phyloP scores from a whole-genome alignment of 1,140 invertebrate species.

The Scylla paramamosain region DNA sequence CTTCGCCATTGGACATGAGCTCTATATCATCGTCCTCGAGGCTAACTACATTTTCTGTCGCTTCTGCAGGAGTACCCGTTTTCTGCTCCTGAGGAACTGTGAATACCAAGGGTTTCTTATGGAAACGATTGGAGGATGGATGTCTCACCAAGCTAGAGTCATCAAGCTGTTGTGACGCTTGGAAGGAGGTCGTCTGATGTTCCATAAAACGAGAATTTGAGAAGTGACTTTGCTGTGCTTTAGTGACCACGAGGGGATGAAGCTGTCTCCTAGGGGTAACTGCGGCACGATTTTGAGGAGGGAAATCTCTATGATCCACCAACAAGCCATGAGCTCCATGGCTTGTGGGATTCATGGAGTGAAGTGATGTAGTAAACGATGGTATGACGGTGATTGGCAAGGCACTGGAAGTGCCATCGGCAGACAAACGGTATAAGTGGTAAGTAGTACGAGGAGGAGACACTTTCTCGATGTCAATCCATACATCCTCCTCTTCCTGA shows the following conservation, averaged over 20 bases:
- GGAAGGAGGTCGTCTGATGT: neutral
- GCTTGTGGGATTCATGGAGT: neutral
- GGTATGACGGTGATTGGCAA: slow-evolving; percentile 26
- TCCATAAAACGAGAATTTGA: neutral
- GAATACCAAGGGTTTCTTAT: neutral
- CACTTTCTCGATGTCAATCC: slow-evolving; percentile 41
- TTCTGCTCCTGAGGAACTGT: neutral
- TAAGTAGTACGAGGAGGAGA: slow-evolving; percentile 48
- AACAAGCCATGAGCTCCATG: neutral
- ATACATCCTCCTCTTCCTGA: slow-evolving; percentile 31
- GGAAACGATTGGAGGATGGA: neutral
- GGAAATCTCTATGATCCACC: neutral
- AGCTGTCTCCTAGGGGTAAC: neutral
- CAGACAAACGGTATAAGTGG: slow-evolving; percentile 21
- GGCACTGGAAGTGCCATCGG: slow-evolving; percentile 42
- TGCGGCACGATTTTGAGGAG: neutral
- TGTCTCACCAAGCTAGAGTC: neutral
- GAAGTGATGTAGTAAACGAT: no score
- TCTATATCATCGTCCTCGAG: slow-evolving; percentile 32
- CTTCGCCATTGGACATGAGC: neutral
- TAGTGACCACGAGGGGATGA: neutral
- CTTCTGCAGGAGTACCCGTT: neutral
- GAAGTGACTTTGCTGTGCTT: neutral
- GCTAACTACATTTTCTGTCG: no score
- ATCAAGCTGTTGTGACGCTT: neutral